phyloP scores from a whole-genome alignment of 2,888 invertebrate species.

The Leptinotarsa haldemani region DNA sequence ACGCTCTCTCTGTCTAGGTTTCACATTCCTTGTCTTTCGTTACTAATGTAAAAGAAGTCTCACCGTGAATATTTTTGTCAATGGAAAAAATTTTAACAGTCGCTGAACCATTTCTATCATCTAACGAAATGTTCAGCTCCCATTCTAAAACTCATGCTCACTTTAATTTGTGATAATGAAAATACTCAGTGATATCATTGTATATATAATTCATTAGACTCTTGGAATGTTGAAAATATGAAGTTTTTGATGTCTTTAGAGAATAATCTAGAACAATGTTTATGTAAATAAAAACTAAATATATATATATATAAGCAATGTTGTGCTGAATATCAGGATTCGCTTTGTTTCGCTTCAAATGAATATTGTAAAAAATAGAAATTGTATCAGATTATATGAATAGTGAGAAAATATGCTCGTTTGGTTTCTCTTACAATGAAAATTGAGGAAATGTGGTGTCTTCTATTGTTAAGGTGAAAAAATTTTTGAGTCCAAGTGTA shows the following conservation, averaged over 20 bases:
- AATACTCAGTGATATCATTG: constrained; percentile 37
- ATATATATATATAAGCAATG: background rate
- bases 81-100: too few species aligned
- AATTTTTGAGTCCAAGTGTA: too few species aligned
- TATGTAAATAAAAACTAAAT: background rate
- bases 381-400: background rate
- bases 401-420: background rate
- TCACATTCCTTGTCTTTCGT: constrained; percentile 52
- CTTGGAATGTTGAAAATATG: constrained; percentile 33
- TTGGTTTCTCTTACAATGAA: background rate
- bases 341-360: background rate
- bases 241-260: constrained; percentile 6
- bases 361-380: background rate
- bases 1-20: constrained; percentile 55
- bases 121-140: background rate
- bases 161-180: constrained; percentile 33
- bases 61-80: too few species aligned
- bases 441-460: background rate
- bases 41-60: background rate
- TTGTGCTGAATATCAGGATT: background rate
- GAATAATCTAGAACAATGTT: constrained; percentile 5
- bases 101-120: background rate
- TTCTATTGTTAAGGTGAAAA: background rate
- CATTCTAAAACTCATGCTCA: background rate
- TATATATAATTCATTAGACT: constrained; percentile 10